Evolutionary conservation across 1,140 invertebrate genomes (phyloP), one percentile per base, ranked within the genome.

Genomic region (Nautilus pompilius): DNA sequence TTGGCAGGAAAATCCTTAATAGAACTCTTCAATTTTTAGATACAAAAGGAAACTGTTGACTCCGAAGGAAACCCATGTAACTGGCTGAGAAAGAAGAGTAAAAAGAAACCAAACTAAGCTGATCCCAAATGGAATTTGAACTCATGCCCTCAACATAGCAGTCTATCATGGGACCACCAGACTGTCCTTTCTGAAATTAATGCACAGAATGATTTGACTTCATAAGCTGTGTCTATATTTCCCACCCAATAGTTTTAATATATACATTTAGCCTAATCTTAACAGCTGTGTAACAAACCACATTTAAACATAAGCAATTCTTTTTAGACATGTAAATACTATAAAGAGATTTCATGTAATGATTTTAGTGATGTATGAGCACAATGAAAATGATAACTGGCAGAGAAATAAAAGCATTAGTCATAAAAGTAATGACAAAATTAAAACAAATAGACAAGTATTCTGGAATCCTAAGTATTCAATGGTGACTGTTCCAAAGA

Each of bases 101-200:
- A 15, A 63, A 55, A 24, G 69, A 69, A 33, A 63, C 69, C 22
- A 67, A 54, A 22, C 58, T 53, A 24, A 63, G 56, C 33, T 74
- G 68, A 63, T n/a, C n/a, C n/a, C n/a, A n/a, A n/a, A n/a, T n/a
- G n/a, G n/a, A n/a, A n/a, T n/a, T n/a, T n/a, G n/a, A n/a, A n/a
- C n/a, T n/a, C n/a, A n/a, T n/a, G n/a, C n/a, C n/a, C n/a, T n/a
- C n/a, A n/a, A n/a, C n/a, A n/a, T n/a, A n/a, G n/a, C n/a, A n/a
- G n/a, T n/a, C n/a, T n/a, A n/a, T n/a, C 65, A 68, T 22, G 74
- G 71, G 15, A 75, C 59, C 24, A 58, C 62, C 22, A 75, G 58
- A 70, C 66, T 67, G 22, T 61, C 67, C 30, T 72, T 65, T 56
- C 74, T 75, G 66, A 46, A 68, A 69, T 1, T 6, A 66, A 65